Percentiles rank a stretch among this genome's conserved stretches.
Conservation (phyloP, 2,888 invertebrate genomes). For the Cerceris ruficornis region DNA sequence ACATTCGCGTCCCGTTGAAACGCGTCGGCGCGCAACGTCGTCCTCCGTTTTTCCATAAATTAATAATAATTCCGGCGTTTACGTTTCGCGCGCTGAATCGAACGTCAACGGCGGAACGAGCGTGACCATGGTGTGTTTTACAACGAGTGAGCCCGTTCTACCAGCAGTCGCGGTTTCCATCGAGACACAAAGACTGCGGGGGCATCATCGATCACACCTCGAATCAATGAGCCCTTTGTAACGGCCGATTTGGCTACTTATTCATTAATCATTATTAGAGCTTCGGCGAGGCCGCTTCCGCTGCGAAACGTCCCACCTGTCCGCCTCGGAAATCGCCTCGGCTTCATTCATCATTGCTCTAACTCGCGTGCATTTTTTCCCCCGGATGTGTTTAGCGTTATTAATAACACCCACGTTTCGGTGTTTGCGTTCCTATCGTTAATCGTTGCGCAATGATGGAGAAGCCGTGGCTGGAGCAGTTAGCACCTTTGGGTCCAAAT, state of each 20-base stretch:
- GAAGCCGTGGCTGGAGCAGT: too few species aligned
- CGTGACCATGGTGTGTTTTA: slow-evolving; percentile 42
- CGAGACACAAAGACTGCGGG: slow-evolving; percentile 58
- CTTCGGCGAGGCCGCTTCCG: slow-evolving; percentile 49
- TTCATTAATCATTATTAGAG: slow-evolving; percentile 81
- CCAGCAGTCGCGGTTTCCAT: slow-evolving; percentile 49
- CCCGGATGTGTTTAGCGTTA: slow-evolving; percentile 40
- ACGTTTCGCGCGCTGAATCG: slow-evolving; percentile 37
- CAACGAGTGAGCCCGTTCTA: slow-evolving; percentile 52
- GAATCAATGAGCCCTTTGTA: slow-evolving; percentile 76
- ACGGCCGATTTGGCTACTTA: slow-evolving; percentile 79
- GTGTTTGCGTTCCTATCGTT: background rate
- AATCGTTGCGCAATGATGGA: background rate
- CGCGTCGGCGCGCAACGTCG: slow-evolving; percentile 3
- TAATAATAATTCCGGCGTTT: slow-evolving; percentile 15
- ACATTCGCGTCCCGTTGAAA: slow-evolving; percentile 9
- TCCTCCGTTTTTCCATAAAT: slow-evolving; percentile 33
- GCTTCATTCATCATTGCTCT: slow-evolving; percentile 54
- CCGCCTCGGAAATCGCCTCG: slow-evolving; percentile 50
- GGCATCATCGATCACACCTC: slow-evolving; percentile 74
- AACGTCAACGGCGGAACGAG: slow-evolving; percentile 46
- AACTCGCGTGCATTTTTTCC: slow-evolving; percentile 54
- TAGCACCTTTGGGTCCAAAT: too few species aligned
- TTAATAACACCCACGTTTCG: background rate
- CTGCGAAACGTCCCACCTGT: slow-evolving; percentile 56